phyloP scores from a whole-genome alignment of 2,888 invertebrate genomes.

The Lasioglossum villosulum region DNA sequence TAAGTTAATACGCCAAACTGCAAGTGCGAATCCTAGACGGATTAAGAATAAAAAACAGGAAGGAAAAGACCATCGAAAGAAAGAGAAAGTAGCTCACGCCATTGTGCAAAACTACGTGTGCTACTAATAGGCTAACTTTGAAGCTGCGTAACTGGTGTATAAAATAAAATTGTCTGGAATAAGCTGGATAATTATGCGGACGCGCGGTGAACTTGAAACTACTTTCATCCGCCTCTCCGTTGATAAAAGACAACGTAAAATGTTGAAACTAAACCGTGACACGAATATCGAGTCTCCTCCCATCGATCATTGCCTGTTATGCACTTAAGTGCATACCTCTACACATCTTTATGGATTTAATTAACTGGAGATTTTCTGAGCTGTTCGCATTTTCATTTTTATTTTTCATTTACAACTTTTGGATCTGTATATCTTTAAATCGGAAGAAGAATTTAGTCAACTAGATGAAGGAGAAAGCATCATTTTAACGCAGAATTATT shows the following conservation, averaged over 20 bases:
- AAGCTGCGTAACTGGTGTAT: neutral
- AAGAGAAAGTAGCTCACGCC: conserved; percentile 9
- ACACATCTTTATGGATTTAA: neutral
- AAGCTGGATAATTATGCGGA: neutral
- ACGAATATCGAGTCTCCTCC: neutral
- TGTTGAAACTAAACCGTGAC: conserved; percentile 5
- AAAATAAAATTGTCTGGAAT: conserved; percentile 2
- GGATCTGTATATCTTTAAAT: neutral
- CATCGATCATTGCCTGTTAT: neutral
- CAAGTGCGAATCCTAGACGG: neutral
- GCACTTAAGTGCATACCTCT: neutral
- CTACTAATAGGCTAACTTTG: neutral
- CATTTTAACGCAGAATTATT: neutral
- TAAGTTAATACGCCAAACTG: neutral
- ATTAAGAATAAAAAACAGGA: neutral
- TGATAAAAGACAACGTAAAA: neutral
- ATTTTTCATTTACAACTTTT: neutral
- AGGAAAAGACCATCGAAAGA: neutral
- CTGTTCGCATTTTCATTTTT: neutral
- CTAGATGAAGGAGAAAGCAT: neutral
- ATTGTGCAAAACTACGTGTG: neutral
- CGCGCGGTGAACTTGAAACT: neutral
- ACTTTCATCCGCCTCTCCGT: neutral
- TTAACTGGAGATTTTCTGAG: neutral
- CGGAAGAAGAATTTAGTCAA: neutral